Conservation (phyloP, 2,888 invertebrate species). For the Morpho deidamia region DNA sequence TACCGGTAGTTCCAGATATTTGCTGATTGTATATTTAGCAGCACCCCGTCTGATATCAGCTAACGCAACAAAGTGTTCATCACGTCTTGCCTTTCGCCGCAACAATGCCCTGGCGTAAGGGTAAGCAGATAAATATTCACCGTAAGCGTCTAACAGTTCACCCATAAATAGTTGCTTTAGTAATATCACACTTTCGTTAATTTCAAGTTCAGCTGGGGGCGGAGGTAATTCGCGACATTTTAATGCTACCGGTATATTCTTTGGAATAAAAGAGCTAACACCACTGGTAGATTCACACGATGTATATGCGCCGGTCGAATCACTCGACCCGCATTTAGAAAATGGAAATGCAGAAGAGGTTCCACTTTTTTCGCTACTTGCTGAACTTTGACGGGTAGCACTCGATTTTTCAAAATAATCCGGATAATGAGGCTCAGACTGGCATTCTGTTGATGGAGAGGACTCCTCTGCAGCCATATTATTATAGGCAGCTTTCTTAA, state of each 20-base stretch:
- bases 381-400: slow-evolving; percentile 65
- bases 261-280: slow-evolving; percentile 57
- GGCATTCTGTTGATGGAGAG: slow-evolving; percentile 63
- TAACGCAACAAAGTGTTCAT: slow-evolving; percentile 83
- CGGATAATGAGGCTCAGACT: slow-evolving; percentile 64
- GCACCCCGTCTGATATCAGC: slow-evolving; percentile 82
- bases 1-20: slow-evolving; percentile 83
- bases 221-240: slow-evolving; percentile 61
- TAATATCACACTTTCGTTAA: slow-evolving; percentile 64
- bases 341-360: slow-evolving; percentile 71
- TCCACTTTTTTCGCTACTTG: slow-evolving; percentile 68
- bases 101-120: slow-evolving; percentile 79
- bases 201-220: slow-evolving; percentile 47
- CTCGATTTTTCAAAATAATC: slow-evolving; percentile 64
- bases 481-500: slow-evolving; percentile 64
- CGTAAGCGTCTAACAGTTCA: slow-evolving; percentile 82
- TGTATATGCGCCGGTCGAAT: slow-evolving; percentile 64
- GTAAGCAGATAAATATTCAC: slow-evolving; percentile 81
- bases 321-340: slow-evolving; percentile 72
- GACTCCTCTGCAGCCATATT: slow-evolving; percentile 60
- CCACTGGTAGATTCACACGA: slow-evolving; percentile 72
- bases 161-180: slow-evolving; percentile 80
- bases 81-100: slow-evolving; percentile 79
- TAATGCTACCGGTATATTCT: slow-evolving; percentile 54
- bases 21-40: slow-evolving; percentile 80